Evolutionary conservation across 64 coral and sea anemone genomes (phyloP).

Genomic region (Pachyseris speciosa): DNA sequence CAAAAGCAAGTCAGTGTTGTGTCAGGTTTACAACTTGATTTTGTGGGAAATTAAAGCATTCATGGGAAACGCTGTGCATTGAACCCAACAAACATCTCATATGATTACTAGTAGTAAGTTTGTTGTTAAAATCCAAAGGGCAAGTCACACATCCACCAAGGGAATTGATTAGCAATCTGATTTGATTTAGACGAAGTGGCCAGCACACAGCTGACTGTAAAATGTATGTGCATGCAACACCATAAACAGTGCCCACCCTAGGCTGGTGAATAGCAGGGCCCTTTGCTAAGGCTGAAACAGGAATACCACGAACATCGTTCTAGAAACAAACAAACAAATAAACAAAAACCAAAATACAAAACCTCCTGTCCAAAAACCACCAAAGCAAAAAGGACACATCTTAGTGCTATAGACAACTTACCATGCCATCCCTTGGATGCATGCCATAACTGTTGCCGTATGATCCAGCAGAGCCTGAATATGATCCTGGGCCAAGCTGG

Average conservation of each 20-base stretch:
- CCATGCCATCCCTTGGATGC: constrained; percentile 83
- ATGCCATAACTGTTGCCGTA: constrained; percentile 84
- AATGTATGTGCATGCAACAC: constrained; percentile 23
- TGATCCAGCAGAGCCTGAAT: constrained; percentile 71
- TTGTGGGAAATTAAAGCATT: background rate
- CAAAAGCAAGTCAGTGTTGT: too few species aligned
- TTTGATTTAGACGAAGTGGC: background rate
- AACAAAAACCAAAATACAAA: constrained; percentile 72
- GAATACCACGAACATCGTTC: constrained; percentile 90
- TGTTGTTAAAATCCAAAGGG: background rate
- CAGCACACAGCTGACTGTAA: background rate
- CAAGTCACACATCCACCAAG: background rate
- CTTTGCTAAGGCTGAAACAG: constrained; percentile 97
- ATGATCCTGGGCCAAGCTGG: constrained; percentile 77
- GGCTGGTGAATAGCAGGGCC: constrained; percentile 80
- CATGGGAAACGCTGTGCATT: background rate
- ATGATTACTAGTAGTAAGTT: background rate
- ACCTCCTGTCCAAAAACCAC: background rate
- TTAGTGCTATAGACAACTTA: background rate
- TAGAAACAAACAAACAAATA: constrained; percentile 79
- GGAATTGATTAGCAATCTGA: background rate
- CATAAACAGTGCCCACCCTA: constrained; percentile 85
- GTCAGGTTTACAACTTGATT: too few species aligned
- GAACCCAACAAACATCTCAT: background rate
- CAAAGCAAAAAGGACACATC: constrained; percentile 14